Evolutionary conservation across 92 coral and sea anemone genomes (phyloP).

Genomic region (Ricordea florida): DNA sequence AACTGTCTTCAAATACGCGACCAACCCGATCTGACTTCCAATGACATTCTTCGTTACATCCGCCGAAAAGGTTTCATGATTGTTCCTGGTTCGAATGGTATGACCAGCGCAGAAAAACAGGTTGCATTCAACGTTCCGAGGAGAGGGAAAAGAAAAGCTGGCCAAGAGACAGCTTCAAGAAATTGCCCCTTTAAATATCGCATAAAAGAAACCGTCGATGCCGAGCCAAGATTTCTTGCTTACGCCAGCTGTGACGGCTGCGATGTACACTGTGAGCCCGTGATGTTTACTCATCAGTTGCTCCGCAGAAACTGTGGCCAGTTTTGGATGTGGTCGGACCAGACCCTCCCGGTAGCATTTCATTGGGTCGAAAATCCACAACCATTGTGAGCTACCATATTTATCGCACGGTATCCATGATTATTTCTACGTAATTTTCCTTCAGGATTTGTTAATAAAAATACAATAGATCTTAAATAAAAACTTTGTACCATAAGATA

Average conservation of each 20-base stretch:
- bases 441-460: too few species aligned
- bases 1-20: neutral
- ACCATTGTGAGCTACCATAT: too few species aligned
- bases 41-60: constrained; percentile 1
- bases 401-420: too few species aligned
- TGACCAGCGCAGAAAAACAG: too few species aligned
- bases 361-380: too few species aligned
- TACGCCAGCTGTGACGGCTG: neutral
- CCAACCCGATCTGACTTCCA: neutral
- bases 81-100: neutral
- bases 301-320: constrained; percentile 11
- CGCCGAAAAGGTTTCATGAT: constrained; percentile 3
- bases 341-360: neutral
- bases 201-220: neutral
- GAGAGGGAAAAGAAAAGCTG: neutral
- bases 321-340: constrained; percentile 17
- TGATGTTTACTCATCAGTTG: neutral
- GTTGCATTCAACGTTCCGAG: neutral
- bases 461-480: too few species aligned
- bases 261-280: constrained; percentile 17
- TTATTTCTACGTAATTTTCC: too few species aligned
- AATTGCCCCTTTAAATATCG: neutral
- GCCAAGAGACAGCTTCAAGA: neutral
- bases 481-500: too few species aligned
- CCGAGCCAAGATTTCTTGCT: constrained; percentile 12